Base-by-base conservation (phyloP, 2,797 vertebrate genomes). In the Loris lydekkerianus region DNA sequence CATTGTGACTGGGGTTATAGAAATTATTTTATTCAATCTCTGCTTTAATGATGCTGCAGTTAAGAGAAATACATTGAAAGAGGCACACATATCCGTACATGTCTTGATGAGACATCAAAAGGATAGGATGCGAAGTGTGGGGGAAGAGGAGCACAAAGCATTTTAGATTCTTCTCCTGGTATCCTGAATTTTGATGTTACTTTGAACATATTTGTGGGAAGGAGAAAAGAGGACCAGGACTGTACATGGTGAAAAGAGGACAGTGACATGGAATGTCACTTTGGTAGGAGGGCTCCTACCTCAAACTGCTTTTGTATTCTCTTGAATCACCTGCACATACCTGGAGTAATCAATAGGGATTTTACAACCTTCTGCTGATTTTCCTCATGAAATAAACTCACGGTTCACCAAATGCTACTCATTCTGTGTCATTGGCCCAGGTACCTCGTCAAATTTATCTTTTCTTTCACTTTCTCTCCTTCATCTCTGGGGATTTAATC, bases 11-110 rank as follows among this genome's bases (percentile, higher is more conserved):
- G n/a, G 31, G 73, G 69, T 31, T 92, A 87, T 67, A 93, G 29
- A 63, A 27, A 76, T 94, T 94, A 78, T 84, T 96, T 88, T 93
- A 87, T 93, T 93, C 95, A 86, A 85, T 89, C 70, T 93, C 69
- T 63, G 65, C n/a, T 96, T 37, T 86, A 92, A 90, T n/a, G 46
- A 93, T 84, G 73, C 61, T 86, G 63, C 21, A 23, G 89, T 93
- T 93, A 75, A 87, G 89, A 85, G 80, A 95, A 90, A 93, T 94
- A 53, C 60, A 49, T 65, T 49, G 46, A 83, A 92, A 88, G 69
- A 78, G 46, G 65, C 82, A 65, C 53, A 46, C 63, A 40, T 86
- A 92, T 70, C 92, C 81, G 89, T 72, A 43, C 58, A 27, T 29
- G 67, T 86, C 72, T 96, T 95, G 95, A 86, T 69, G 40, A 90